Evolutionary conservation across 1,140 invertebrate genomes (phyloP).

Genomic region (Drosophila asahinai): DNA sequence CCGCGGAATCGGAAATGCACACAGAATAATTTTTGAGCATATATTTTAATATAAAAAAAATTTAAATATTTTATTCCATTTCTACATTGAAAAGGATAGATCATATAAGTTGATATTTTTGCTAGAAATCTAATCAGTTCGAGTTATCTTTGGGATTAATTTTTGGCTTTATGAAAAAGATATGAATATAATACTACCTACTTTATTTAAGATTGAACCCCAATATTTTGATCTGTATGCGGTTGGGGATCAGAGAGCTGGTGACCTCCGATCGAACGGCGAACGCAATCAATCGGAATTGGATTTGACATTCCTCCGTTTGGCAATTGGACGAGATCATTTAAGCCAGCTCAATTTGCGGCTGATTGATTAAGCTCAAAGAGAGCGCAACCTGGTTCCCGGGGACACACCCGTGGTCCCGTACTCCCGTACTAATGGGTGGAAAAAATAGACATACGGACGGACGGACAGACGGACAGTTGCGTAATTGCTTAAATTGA

Average conservation of each 20-base stretch:
- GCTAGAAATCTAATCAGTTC: too few relatives aligned
- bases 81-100: too few relatives aligned
- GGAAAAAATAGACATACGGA: background rate
- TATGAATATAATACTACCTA: background rate
- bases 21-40: too few relatives aligned
- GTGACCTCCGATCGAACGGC: constrained; percentile 38
- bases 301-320: constrained; percentile 70
- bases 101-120: too few relatives aligned
- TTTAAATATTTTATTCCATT: too few relatives aligned
- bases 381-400: constrained; percentile 40
- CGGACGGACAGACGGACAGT: constrained; percentile 33
- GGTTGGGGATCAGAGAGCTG: constrained; percentile 12
- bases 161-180: too few relatives aligned
- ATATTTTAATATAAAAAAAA: too few relatives aligned
- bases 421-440: background rate
- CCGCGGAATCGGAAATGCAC: constrained; percentile 1
- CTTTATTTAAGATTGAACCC: background rate
- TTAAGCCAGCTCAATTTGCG: constrained; percentile 65
- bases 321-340: constrained; percentile 67
- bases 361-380: constrained; percentile 66
- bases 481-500: constrained; percentile 81
- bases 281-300: constrained; percentile 60
- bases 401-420: constrained; percentile 9
- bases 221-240: background rate
- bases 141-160: too few relatives aligned